Base-by-base conservation (phyloP, 2,113 vertebrate species). In the Rhineura floridana region DNA sequence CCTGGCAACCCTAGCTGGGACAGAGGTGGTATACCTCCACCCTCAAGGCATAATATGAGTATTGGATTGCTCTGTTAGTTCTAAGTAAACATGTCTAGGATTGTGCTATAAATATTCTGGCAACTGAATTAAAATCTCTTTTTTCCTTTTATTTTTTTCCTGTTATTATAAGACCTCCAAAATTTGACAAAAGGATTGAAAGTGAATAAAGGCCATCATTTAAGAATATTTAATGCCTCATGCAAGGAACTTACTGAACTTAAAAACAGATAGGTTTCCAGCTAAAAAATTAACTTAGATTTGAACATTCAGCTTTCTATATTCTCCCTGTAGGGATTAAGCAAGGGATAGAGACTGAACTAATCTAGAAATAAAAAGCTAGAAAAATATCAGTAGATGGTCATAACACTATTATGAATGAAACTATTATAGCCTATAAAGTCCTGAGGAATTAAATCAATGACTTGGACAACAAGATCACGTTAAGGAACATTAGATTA, bases 391-490 rank as follows among this genome's bases (percentile, higher is more conserved):
- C 44, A 12, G 25, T 73, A 65, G 39, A 84, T 2, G 23, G 80
- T 62, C 70, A 81, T 59, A 81, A 48, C 80, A n/a, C 4, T 63
- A 44, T 50, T 50, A 39, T 76, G 81, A 75, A 23, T 50, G 30
- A 80, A 91, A 72, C 59, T 81, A 84, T 72, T 59, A 42, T 28
- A 46, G 77, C 67, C 59, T 83, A 80, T 85, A 80, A 90, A 83
- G 48, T 85, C 82, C 72, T 50, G 10, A 42, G 83, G 90, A 92
- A 92, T 46, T 36, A 87, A 2, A 88, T 83, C 86, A 90, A 39
- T 1, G 6, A 21, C 62, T 63, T 88, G 73, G 59, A 85, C 90
- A 88, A 85, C 33, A 90, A 88, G 78, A 62, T 85, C 59, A 84
- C 59, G 81, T 78, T 42, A 90, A 88, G 85, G 88, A 44, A 48